Conservation (phyloP, 2,113 vertebrate species). For the Athene noctua region DNA sequence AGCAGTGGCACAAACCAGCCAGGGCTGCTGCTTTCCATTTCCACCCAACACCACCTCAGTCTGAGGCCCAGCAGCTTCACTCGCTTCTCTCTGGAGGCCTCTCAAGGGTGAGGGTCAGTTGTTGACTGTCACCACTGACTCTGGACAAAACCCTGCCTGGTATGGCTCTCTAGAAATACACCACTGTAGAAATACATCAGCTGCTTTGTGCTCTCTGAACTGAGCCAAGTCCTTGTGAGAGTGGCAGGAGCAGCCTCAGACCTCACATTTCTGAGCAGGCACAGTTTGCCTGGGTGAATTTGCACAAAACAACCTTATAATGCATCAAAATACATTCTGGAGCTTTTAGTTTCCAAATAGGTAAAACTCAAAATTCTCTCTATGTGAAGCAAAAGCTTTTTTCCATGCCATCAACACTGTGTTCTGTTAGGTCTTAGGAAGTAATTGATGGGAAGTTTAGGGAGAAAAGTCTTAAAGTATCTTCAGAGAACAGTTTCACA, state of each 20-base stretch:
- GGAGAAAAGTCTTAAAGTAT: not conserved
- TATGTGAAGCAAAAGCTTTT: not conserved
- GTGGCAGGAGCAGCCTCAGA: rapidly evolving
- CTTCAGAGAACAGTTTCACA: not conserved
- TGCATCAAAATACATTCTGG: not conserved
- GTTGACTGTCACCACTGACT: rapidly evolving
- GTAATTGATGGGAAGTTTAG: not conserved
- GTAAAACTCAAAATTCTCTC: not conserved
- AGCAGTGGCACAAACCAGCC: not conserved
- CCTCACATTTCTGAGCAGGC: not conserved
- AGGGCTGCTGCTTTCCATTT: not conserved
- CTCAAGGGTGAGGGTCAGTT: rapidly evolving
- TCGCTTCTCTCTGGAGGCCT: not conserved
- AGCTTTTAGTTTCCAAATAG: rapidly evolving
- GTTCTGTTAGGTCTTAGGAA: not conserved
- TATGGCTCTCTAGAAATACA: not conserved
- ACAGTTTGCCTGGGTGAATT: not conserved
- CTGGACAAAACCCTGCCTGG: not conserved
- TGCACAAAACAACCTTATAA: not conserved
- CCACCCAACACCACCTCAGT: rapidly evolving
- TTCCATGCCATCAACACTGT: not conserved
- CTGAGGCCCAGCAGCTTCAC: not conserved
- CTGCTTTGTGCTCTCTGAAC: rapidly evolving
- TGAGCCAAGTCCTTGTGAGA: rapidly evolving
- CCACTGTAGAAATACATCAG: not conserved